Percentiles rank a stretch among this genome's conserved stretches.
These are phyloP conservation scores for Pseudopodoces humilis DNA, from an alignment of 2,113 vertebrate species.

Conservation along the genomic window DNA sequence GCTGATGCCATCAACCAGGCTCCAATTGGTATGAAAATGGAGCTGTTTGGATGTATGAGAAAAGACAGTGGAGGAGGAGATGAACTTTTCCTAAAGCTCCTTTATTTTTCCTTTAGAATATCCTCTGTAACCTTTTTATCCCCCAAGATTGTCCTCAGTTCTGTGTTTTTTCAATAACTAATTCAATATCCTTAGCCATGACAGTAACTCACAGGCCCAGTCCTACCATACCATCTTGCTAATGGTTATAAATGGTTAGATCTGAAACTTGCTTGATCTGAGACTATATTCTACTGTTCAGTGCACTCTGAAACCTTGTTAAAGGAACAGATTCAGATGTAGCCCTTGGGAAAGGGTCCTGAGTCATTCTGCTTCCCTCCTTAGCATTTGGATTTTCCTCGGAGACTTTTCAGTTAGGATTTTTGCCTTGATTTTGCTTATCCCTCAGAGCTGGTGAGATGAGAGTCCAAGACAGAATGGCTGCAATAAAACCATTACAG, in stretches of 20 bases:
- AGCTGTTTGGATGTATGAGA: neutral
- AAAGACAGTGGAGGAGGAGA: neutral
- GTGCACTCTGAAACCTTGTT: neutral
- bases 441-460: slow-evolving; percentile 29
- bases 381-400: neutral
- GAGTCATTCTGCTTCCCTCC: neutral
- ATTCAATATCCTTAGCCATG: slow-evolving; percentile 1
- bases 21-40: neutral
- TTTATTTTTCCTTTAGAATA: neutral
- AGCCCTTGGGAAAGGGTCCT: neutral
- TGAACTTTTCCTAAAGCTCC: neutral
- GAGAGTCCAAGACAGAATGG: slow-evolving; percentile 2
- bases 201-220: slow-evolving; percentile 18
- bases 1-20: neutral
- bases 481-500: slow-evolving; percentile 20
- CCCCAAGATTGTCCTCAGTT: neutral
- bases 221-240: neutral
- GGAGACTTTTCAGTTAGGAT: neutral
- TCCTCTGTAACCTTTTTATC: neutral
- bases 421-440: slow-evolving; percentile 32
- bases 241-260: slow-evolving; percentile 38
- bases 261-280: slow-evolving; percentile 8
- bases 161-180: slow-evolving; percentile 18
- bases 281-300: neutral
- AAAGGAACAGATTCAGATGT: neutral